phyloP scores from a whole-genome alignment of 2,113 vertebrate genomes.

The Leucopternis melanops region DNA sequence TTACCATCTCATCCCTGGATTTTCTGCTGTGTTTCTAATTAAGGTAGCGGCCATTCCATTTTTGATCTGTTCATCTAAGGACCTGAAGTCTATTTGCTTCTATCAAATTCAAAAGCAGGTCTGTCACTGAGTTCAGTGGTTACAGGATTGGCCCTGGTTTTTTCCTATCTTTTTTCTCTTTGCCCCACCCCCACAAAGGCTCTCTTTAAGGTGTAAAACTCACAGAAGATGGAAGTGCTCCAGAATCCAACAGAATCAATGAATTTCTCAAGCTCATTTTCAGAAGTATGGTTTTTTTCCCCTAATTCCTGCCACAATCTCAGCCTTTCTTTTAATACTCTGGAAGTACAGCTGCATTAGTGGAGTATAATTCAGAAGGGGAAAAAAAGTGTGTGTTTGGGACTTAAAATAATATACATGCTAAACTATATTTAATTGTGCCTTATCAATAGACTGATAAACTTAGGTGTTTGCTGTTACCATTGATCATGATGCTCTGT shows the following conservation, averaged over 20 bases:
- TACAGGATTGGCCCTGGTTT: not conserved
- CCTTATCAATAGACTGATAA: not conserved
- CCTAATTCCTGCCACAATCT: not conserved
- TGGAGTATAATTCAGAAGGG: not conserved
- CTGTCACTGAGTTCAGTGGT: not conserved
- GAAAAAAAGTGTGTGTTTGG: not conserved
- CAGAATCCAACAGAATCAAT: not conserved
- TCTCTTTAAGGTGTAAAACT: not conserved
- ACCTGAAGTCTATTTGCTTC: not conserved
- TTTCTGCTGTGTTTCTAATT: not conserved
- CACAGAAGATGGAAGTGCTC: not conserved
- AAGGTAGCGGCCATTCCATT: not conserved
- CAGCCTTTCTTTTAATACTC: not conserved
- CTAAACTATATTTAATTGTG: not conserved
- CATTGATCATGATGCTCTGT: slow-evolving; percentile 21
- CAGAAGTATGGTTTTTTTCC: not conserved
- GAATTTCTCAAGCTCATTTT: not conserved
- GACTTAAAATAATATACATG: not conserved
- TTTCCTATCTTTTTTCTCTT: not conserved
- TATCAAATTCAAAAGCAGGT: not conserved
- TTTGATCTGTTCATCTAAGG: not conserved
- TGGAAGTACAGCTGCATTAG: not conserved
- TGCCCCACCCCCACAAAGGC: rapidly evolving
- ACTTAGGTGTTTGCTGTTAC: slow-evolving; percentile 6
- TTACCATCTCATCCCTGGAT: not conserved